Percentiles rank a stretch among this genome's conserved stretches.
Evolutionary conservation across 2,888 invertebrate genomes (phyloP).

Genomic region (Drosophila phalerata): DNA sequence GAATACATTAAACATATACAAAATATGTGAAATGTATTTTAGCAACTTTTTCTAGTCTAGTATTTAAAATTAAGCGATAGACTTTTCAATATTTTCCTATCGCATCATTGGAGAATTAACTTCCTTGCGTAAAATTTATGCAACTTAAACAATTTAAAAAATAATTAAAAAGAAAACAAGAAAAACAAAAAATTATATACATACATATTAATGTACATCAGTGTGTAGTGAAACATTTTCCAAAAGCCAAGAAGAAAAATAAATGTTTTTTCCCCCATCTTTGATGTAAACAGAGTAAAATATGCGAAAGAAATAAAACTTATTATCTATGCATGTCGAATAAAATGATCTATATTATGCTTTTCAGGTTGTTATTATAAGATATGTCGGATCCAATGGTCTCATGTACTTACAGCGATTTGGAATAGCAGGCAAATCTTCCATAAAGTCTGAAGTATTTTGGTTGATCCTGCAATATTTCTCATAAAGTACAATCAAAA

Average conservation of each 20-base stretch:
- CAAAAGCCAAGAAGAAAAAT: conserved; percentile 49
- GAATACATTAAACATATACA: conserved; percentile 43
- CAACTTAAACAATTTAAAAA: conserved; percentile 22
- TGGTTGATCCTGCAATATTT: neutral
- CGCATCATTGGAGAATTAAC: conserved; percentile 49
- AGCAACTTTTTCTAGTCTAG: conserved; percentile 76
- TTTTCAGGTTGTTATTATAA: neutral
- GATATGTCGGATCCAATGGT: too few species aligned
- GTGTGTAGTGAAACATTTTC: conserved; percentile 62
- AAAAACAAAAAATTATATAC: conserved; percentile 17
- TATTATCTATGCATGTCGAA: conserved; percentile 1
- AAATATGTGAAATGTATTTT: conserved; percentile 63
- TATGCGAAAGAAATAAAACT: conserved; percentile 1
- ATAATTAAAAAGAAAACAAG: neutral
- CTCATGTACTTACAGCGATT: neutral
- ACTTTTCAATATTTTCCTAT: conserved; percentile 56
- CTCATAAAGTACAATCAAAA: neutral
- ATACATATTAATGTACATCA: conserved; percentile 41
- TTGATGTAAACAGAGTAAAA: conserved; percentile 16
- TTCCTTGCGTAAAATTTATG: conserved; percentile 54
- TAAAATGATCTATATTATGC: neutral
- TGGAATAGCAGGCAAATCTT: too few species aligned
- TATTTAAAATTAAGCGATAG: conserved; percentile 60
- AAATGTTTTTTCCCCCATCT: conserved; percentile 54
- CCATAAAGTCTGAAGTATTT: neutral